Percentiles rank a stretch among this genome's conserved stretches.
Evolutionary conservation across 2,888 invertebrate genomes (phyloP).

Genomic region (Drosophila colorata): DNA sequence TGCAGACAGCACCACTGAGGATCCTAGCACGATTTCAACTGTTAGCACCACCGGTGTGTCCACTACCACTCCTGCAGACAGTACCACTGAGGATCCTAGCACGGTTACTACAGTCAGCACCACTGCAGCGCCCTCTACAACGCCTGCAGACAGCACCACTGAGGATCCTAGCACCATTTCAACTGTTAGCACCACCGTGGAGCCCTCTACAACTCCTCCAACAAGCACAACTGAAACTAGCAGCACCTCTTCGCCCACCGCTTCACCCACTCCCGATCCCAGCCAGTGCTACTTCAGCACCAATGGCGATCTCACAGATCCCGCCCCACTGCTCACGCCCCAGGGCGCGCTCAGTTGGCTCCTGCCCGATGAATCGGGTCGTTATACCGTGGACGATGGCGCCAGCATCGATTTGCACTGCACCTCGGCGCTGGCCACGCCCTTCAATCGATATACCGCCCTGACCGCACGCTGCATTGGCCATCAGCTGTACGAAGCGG

Average conservation of each 20-base stretch:
- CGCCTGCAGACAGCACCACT: slow-evolving; percentile 13
- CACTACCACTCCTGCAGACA: background rate
- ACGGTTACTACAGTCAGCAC: too few species aligned
- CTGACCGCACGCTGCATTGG: slow-evolving; percentile 77
- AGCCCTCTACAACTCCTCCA: background rate
- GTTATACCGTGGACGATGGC: slow-evolving; percentile 66
- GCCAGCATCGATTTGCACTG: slow-evolving; percentile 81
- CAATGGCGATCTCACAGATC: slow-evolving; percentile 83
- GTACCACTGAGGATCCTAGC: too few species aligned
- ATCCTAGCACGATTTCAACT: background rate
- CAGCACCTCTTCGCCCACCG: slow-evolving; percentile 22
- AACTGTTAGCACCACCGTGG: slow-evolving; percentile 1
- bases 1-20: background rate
- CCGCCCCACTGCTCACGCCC: slow-evolving; percentile 87
- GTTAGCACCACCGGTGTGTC: background rate
- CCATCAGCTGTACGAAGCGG: slow-evolving; percentile 70
- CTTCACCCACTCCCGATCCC: slow-evolving; percentile 35
- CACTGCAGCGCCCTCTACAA: background rate
- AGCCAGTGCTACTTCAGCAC: slow-evolving; percentile 66
- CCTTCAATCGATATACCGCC: slow-evolving; percentile 61
- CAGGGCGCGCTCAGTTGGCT: slow-evolving; percentile 80
- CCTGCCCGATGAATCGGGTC: slow-evolving; percentile 69
- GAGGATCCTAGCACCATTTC: slow-evolving; percentile 1
- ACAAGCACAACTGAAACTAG: slow-evolving; percentile 3
- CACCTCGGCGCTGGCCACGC: slow-evolving; percentile 54